Base-by-base conservation (phyloP, 92 coral and sea anemone genomes). In the Chrysogorgia sp. region DNA sequence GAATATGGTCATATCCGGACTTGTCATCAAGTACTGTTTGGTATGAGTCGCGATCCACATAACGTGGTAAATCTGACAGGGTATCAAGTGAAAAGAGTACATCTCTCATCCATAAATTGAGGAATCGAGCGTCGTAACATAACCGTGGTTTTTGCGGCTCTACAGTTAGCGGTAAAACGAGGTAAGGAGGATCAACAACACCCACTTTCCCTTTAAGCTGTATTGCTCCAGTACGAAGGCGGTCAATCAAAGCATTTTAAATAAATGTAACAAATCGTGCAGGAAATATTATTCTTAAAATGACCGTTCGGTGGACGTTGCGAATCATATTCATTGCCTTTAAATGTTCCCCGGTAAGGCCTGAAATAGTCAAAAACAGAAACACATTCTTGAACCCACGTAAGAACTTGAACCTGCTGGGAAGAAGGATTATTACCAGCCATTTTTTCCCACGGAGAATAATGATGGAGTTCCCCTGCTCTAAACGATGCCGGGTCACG, bases 1-100 rank as follows among this genome's bases (percentile, higher is more conserved):
- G 43, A n/a, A 85, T 52, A 35, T 85, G 89, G 48, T 80, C 85
- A 48, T 80, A 85, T 10, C 89, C 85, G 14, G 89, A 80, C 9
- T 70, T 67, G 34, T 55, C 70, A 23, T 81, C 85, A 15, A 69
- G 34, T 6, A 81, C 37, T 3, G 85, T 81, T 28, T 82, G 86
- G 31, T 76, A 75, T 1, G 60, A 33, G 24, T 83, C 48, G 4
- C 53, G 41, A 22, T 24, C 1, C 3, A 75, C 87, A 66, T 83
- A 83, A n/a, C 77, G 82, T 8, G 82, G 82, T 1, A 75, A 35
- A 37, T 83, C 59, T 0, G 34, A 34, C 12, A 76, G 7, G 43
- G n/a, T n/a, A n/a, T n/a, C n/a, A n/a, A n/a, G n/a, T n/a, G n/a
- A n/a, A n/a, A n/a, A n/a, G n/a, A n/a, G n/a, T n/a, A n/a, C n/a